Conservation (phyloP, 2,113 vertebrate species). For the Ptilonorhynchus violaceus region DNA sequence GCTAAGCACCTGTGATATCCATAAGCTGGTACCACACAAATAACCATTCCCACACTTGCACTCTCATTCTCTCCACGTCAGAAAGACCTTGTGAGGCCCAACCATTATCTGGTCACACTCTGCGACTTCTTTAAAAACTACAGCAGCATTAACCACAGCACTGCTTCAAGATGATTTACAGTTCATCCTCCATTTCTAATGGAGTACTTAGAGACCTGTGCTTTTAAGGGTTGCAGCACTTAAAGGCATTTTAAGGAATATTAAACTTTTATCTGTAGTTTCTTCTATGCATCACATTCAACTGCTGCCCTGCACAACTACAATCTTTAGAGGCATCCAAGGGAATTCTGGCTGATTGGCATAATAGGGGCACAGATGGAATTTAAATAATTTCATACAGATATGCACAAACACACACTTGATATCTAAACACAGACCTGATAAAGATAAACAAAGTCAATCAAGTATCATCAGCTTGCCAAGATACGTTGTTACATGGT, state of each 20-base stretch:
- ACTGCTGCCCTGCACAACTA: background rate
- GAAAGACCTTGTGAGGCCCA: background rate
- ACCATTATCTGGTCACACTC: background rate
- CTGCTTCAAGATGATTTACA: background rate
- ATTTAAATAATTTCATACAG: background rate
- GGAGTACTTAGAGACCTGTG: background rate
- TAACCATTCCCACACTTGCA: background rate
- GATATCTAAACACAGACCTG: background rate
- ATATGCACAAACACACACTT: rapidly evolving
- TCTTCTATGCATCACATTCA: background rate
- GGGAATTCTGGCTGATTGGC: background rate
- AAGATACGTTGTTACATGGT: background rate
- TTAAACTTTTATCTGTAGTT: background rate
- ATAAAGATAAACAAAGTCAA: background rate
- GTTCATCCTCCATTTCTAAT: background rate
- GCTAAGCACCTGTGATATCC: background rate
- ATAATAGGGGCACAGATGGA: background rate
- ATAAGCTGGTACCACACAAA: background rate
- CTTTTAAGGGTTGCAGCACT: background rate
- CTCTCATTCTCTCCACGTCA: background rate
- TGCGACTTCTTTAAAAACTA: background rate
- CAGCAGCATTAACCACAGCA: background rate
- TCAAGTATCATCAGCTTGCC: background rate
- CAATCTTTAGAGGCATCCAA: background rate
- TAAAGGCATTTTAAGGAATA: background rate